Evolutionary conservation across 2,113 vertebrate species (phyloP), one percentile per base, ranked within the genome.

Genomic region (Papio anubis): DNA sequence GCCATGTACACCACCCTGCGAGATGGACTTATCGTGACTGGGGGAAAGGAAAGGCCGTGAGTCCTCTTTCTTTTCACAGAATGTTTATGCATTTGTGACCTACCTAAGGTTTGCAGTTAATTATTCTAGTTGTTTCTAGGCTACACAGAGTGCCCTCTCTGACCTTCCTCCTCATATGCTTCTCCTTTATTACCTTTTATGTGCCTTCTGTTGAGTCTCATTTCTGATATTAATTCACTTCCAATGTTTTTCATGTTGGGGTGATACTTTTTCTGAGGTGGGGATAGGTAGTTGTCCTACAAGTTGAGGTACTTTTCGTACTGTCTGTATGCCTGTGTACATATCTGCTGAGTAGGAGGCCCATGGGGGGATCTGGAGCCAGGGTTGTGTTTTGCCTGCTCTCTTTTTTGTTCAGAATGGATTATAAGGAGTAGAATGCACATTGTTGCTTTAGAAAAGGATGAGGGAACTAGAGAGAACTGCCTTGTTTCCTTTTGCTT

Each of bases 41-140:
- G 99, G 21, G 99, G 99, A 98, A 99, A 99, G 96, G 99, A 99
- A 96, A 99, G 99, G 97, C 99, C 99, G 99, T 99, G 94, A 99
- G 99, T 99, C 12, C 0, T 12, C 5, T 75, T 90, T 35, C 23
- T 35, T 18, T 27, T 85, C 20, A 1, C 72, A 27, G 86, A 25
- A 4, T 17, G 1, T 3, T 35, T 18, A 9, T 3, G 50, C 23
- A 0, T 8, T 5, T 7, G 9, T 20, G 64, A 3, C 7, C 30
- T 6, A 0, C 86, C 83, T 10, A 10, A 0, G 52, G 40, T 35
- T 16, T 50, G 5, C 43, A 8, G 59, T 13, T 48, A 5, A 43
- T n/a, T 38, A 0, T 27, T 43, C 76, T 35, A 11, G 76, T 16
- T 52, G 5, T 18, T 27, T 52, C 40, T 35, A 0, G 23, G 82